Evolutionary conservation across 2,888 invertebrate species (phyloP).

Genomic region (Ormyrus pomaceus): DNA sequence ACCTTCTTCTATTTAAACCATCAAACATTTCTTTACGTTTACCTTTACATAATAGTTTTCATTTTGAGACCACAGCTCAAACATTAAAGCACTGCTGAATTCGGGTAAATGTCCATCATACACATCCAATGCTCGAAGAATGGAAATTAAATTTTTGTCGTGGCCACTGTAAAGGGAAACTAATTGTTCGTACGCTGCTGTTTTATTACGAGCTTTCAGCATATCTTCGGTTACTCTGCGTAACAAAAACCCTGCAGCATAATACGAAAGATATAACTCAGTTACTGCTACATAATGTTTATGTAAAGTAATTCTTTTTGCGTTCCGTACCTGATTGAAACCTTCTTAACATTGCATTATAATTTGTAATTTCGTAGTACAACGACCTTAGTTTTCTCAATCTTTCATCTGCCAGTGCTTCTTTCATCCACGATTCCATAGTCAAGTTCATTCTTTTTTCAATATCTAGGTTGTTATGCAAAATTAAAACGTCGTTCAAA

Average conservation of each 20-base stretch:
- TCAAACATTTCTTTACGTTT: neutral
- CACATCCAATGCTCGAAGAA: constrained; percentile 63
- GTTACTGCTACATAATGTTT: too few relatives aligned
- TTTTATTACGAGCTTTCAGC: constrained; percentile 64
- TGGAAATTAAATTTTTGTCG: constrained; percentile 66
- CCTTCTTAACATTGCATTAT: constrained; percentile 19
- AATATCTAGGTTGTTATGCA: constrained; percentile 45
- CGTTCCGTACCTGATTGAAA: constrained; percentile 20
- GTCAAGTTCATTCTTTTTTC: constrained; percentile 44
- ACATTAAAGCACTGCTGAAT: constrained; percentile 66
- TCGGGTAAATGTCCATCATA: constrained; percentile 67
- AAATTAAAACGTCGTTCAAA: constrained; percentile 28
- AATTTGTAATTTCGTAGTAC: constrained; percentile 12
- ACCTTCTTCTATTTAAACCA: neutral
- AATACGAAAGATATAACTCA: too few relatives aligned
- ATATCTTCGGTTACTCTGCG: constrained; percentile 54
- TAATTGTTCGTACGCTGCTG: constrained; percentile 68
- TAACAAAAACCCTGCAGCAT: constrained; percentile 52
- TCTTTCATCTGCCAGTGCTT: constrained; percentile 6
- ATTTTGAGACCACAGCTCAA: constrained; percentile 65
- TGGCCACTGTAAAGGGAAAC: constrained; percentile 68
- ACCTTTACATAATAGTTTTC: constrained; percentile 66
- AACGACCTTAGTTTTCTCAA: neutral
- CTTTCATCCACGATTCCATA: constrained; percentile 51
- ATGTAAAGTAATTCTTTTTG: neutral